Base-by-base conservation (phyloP, 2,888 invertebrate genomes). In the Dicyrtoma fusca region DNA sequence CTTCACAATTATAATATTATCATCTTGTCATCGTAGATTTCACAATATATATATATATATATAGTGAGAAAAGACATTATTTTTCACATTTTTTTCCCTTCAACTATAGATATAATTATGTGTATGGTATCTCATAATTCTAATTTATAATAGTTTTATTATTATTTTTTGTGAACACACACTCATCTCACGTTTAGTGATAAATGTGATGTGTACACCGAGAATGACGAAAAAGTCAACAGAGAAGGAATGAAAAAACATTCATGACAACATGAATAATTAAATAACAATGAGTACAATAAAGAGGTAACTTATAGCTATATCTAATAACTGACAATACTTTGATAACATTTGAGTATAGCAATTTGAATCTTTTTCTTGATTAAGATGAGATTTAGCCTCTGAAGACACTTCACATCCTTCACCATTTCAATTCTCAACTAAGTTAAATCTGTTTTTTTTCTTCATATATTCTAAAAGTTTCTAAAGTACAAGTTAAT, bases 281-380 rank as follows among this genome's bases (percentile, higher is more conserved):
- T 51, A 65, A 65, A 49, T 51, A 65, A 65, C 51, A 51, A 65
- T 65, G 47, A 65, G 65, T 65, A 65, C 65, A 65, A 65, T 65
- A 49, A 65, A 65, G 65, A 47, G 65, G 65, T 65, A 65, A 65
- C 65, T 65, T 45, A 59, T 23, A 23, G 26, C 51, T 51, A 65
- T 65, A 65, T 65, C 26, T 65, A 65, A 65, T 65, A 65, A 65
- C 65, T 65, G 51, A 65, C 65, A 65, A 65, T 65, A 65, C 47
- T 26, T 65, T 51, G 63, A 63, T 65, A 65, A 65, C 65, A 65
- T 51, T 65, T 63, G 63, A 63, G 63, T 63, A 63, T 63, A 63
- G 63, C 14, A 47, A 47, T 47, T 61, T 61, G 49, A 17, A 17
- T n/a, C 49, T 49, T 49, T 49, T 49, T 49, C 19, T 49, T 57